These are phyloP conservation scores for Oenanthe oenanthe DNA, from an alignment of 2,113 vertebrate genomes.

Conservation along the genomic window DNA sequence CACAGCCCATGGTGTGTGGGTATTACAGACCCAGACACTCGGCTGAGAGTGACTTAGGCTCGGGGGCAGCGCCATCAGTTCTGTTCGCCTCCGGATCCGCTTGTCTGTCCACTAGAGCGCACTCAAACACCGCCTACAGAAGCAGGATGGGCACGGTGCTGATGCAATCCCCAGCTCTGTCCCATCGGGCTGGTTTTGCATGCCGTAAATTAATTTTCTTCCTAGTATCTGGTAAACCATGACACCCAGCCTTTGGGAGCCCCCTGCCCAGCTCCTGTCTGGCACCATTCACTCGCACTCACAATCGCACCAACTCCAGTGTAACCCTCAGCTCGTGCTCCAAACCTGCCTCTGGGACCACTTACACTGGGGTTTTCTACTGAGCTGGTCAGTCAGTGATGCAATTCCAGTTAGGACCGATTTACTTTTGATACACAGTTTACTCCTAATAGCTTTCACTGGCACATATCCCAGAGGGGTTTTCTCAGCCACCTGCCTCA, in stretches of 20 bases:
- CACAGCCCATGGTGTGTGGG: too few relatives aligned
- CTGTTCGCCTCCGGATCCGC: background rate
- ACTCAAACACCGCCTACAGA: background rate
- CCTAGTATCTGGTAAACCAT: background rate
- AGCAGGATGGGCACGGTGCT: accelerated
- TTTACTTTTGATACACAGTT: background rate
- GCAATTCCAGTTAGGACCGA: background rate
- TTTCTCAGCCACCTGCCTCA: background rate
- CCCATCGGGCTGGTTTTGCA: background rate
- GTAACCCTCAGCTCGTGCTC: background rate
- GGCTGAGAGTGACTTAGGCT: background rate
- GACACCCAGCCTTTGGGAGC: background rate
- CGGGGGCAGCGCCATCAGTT: too few relatives aligned
- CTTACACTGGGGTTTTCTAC: background rate
- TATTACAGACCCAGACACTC: background rate
- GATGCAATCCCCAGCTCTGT: accelerated
- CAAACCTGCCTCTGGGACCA: background rate
- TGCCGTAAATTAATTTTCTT: background rate
- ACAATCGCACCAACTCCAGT: background rate
- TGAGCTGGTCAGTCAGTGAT: background rate
- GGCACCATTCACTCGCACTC: accelerated
- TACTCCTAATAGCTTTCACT: background rate
- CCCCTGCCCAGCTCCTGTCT: background rate
- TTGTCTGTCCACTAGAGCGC: constrained; percentile 58
- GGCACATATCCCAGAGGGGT: background rate